These are phyloP conservation scores for Rhynchomys soricoides DNA, from an alignment of 2,113 vertebrate genomes.

Conservation along the genomic window DNA sequence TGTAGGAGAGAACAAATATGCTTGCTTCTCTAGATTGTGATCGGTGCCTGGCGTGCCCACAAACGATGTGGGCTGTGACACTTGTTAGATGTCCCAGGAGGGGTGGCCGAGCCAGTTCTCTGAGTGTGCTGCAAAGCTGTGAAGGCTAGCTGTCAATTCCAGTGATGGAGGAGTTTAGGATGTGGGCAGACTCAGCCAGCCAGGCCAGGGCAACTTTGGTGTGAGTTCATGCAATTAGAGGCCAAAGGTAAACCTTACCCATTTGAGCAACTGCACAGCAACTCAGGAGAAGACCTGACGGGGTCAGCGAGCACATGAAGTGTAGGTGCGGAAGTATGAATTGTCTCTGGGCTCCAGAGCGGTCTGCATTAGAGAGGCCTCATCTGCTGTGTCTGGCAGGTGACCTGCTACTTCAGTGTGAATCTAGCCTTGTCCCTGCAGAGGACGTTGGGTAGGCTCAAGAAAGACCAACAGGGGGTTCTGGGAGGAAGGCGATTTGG, in stretches of 20 bases:
- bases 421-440: background rate
- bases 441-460: background rate
- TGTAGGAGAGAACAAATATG: background rate
- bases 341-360: background rate
- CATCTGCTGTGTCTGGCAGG: background rate
- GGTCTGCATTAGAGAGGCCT: background rate
- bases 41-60: background rate
- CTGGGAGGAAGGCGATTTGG: background rate
- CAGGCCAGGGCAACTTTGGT: background rate
- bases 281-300: slow-evolving; percentile 10
- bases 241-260: background rate
- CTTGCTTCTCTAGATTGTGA: background rate
- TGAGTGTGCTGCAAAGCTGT: background rate
- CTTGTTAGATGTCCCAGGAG: background rate
- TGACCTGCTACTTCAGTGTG: background rate
- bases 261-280: background rate
- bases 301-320: background rate
- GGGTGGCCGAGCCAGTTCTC: background rate
- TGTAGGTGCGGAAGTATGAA: background rate
- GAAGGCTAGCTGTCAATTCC: background rate
- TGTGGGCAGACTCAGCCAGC: background rate
- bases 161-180: background rate
- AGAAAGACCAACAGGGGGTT: background rate
- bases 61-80: background rate
- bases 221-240: background rate